Evolutionary conservation across 1,140 invertebrate species (phyloP).

Genomic region (Drosophila bocqueti): DNA sequence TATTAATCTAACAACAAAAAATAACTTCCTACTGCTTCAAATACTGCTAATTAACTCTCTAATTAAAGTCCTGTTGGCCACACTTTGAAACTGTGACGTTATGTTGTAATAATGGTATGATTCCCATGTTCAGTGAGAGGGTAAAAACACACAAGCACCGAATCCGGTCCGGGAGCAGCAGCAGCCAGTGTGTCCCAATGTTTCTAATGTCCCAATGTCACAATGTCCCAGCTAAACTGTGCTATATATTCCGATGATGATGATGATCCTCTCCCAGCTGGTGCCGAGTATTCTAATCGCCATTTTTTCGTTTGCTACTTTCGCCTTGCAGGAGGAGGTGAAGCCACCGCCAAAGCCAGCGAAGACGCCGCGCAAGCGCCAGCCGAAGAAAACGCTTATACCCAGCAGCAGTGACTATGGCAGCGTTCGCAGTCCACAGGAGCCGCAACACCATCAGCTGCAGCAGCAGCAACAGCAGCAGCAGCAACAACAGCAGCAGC

Average conservation of each 20-base stretch:
- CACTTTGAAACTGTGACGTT: conserved; percentile 83
- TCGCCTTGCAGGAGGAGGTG: conserved; percentile 66
- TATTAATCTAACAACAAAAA: conserved; percentile 22
- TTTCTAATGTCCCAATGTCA: conserved; percentile 22
- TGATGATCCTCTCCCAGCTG: background rate
- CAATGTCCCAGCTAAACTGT: conserved; percentile 40
- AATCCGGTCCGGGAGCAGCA: conserved; percentile 17
- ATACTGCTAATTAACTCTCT: conserved; percentile 41
- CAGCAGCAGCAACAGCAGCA: conserved; percentile 76
- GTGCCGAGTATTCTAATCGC: conserved; percentile 24
- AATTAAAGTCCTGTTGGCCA: conserved; percentile 61
- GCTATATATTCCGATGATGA: conserved; percentile 11
- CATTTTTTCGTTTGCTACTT: conserved; percentile 50
- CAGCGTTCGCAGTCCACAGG: conserved; percentile 75
- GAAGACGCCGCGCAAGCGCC: conserved; percentile 80
- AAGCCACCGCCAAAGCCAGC: conserved; percentile 76
- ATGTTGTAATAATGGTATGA: conserved; percentile 70
- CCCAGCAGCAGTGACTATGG: conserved; percentile 75
- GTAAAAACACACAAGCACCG: conserved; percentile 33
- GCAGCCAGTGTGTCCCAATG: conserved; percentile 32
- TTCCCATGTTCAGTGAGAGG: conserved; percentile 26
- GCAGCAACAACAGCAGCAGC: conserved; percentile 71
- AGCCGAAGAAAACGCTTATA: conserved; percentile 82
- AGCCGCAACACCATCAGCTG: conserved; percentile 74
- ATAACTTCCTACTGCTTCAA: conserved; percentile 5